phyloP scores from a whole-genome alignment of 1,140 invertebrate species.

The Aricia agestis region DNA sequence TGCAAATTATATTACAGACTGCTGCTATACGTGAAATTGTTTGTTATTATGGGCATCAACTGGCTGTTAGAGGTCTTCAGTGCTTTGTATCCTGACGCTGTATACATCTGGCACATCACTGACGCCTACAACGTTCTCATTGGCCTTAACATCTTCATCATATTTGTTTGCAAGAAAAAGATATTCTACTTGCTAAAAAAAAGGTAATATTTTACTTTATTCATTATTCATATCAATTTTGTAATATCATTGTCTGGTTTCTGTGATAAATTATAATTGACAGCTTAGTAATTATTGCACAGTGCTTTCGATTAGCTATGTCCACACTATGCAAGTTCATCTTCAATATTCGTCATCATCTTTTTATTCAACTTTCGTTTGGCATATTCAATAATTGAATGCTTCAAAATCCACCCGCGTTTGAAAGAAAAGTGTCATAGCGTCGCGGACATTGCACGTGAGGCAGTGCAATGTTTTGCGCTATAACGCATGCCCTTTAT shows the following conservation, averaged over 20 bases:
- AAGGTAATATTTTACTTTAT: conserved; percentile 42
- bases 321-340: no score
- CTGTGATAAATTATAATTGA: no score
- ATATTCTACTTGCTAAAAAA: conserved; percentile 63
- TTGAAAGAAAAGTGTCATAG: no score
- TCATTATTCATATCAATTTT: conserved; percentile 15
- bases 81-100: conserved; percentile 40
- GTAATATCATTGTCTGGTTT: not conserved
- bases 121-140: conserved; percentile 65
- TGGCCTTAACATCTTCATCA: conserved; percentile 70
- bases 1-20: conserved; percentile 42
- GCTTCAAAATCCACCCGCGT: no score
- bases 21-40: conserved; percentile 57
- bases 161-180: conserved; percentile 75
- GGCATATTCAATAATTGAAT: no score
- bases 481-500: no score
- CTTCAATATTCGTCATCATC: no score
- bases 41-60: conserved; percentile 65
- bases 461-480: no score
- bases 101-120: conserved; percentile 43
- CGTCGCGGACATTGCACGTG: no score
- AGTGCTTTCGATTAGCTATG: no score
- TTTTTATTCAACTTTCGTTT: no score
- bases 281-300: no score
- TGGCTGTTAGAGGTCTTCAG: conserved; percentile 65